These are phyloP conservation scores for Penaeus indicus DNA, from an alignment of 1,140 invertebrate species.

Conservation along the genomic window DNA sequence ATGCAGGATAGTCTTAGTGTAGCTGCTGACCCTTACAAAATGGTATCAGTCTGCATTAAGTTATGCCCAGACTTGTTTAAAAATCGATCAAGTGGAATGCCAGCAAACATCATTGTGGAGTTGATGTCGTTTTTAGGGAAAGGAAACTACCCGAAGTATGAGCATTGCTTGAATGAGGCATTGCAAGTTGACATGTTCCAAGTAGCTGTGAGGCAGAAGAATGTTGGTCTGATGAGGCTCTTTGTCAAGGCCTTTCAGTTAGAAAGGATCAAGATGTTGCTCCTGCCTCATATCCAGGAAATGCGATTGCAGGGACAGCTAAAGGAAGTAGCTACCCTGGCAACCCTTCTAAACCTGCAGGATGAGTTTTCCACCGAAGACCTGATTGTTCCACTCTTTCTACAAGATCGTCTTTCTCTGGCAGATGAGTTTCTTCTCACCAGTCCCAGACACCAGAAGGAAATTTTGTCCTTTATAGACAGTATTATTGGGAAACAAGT, in stretches of 20 bases:
- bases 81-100: conserved; percentile 29
- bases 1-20: not conserved
- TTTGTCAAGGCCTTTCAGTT: conserved; percentile 39
- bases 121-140: conserved; percentile 26
- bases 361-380: conserved; percentile 36
- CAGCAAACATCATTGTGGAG: conserved; percentile 43
- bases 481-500: conserved; percentile 29
- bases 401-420: conserved; percentile 29
- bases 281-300: conserved; percentile 9
- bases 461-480: conserved; percentile 37
- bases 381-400: conserved; percentile 44
- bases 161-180: conserved; percentile 29
- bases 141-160: conserved; percentile 24
- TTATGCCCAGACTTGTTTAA: conserved; percentile 43
- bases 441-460: conserved; percentile 50
- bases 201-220: conserved; percentile 47
- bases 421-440: conserved; percentile 45
- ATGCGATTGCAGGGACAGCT: not conserved
- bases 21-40: conserved; percentile 34
- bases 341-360: conserved; percentile 42
- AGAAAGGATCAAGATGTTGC: not conserved
- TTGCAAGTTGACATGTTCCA: conserved; percentile 43
- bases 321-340: conserved; percentile 45
- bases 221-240: conserved; percentile 40
- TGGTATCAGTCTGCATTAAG: conserved; percentile 31